A percentile compares a stretch with the other conserved stretches of the same genome.
phyloP scores from a whole-genome alignment of 92 coral and sea anemone genomes.

The Zoanthus sociatus region DNA sequence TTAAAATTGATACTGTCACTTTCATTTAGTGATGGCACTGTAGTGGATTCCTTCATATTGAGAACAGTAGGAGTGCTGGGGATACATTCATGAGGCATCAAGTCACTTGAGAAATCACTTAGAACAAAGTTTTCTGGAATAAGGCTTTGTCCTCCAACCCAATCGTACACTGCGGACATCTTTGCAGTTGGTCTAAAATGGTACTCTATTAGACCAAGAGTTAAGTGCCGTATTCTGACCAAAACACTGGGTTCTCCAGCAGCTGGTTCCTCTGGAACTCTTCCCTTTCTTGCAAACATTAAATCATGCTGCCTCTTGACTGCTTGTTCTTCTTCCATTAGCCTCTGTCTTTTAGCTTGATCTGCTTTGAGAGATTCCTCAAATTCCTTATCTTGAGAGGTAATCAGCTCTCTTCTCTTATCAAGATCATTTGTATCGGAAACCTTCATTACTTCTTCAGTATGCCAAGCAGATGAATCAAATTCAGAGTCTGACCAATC shows the following conservation, averaged over 20 bases:
- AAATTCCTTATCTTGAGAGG: conserved; percentile 14
- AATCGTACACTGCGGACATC: conserved; percentile 6
- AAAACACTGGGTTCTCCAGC: conserved; percentile 17
- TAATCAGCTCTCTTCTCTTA: conserved; percentile 11
- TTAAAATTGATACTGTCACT: conserved; percentile 2
- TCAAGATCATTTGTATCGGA: conserved; percentile 10
- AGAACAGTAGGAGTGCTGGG: conserved; percentile 7
- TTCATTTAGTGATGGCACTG: not conserved
- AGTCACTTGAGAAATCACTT: conserved; percentile 3
- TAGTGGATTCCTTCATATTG: conserved; percentile 7
- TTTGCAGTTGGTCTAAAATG: conserved; percentile 7
- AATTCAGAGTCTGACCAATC: conserved; percentile 13
- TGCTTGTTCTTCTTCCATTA: conserved; percentile 5
- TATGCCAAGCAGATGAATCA: conserved; percentile 12
- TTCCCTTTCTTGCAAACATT: conserved; percentile 12
- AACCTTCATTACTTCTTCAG: conserved; percentile 11
- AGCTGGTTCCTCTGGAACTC: conserved; percentile 9
- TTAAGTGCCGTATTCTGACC: conserved; percentile 2
- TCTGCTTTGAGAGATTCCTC: conserved; percentile 13
- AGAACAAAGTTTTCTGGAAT: conserved; percentile 6
- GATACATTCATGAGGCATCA: not conserved
- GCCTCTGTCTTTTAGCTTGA: conserved; percentile 16
- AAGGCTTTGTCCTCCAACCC: conserved; percentile 7
- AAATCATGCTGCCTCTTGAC: conserved; percentile 8
- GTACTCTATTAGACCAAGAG: conserved; percentile 8